Percentiles rank a stretch among this genome's conserved stretches.
Evolutionary conservation across 2,113 vertebrate genomes (phyloP).

Genomic region (Leptocoma aspasia): DNA sequence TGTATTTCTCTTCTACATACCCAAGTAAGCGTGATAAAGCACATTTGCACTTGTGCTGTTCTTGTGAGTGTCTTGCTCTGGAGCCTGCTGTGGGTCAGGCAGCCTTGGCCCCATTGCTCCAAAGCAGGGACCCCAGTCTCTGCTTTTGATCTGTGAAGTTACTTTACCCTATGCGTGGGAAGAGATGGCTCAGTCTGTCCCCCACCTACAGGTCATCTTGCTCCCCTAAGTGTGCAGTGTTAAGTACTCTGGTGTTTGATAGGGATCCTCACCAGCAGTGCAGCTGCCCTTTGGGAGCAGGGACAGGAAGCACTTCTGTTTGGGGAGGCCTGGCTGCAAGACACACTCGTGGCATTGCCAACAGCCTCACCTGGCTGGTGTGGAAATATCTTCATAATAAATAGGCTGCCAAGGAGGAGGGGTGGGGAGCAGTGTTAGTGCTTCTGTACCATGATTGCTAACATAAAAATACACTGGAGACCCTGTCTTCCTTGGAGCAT

Average conservation of each 20-base stretch:
- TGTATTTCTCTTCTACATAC: background rate
- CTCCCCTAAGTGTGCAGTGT: background rate
- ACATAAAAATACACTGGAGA: background rate
- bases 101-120: background rate
- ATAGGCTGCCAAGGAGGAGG: background rate
- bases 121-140: background rate
- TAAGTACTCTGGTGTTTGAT: background rate
- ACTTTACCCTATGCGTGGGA: background rate
- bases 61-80: background rate
- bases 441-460: background rate
- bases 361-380: background rate
- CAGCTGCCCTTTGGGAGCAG: background rate
- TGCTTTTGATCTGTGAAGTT: background rate
- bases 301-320: background rate
- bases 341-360: background rate
- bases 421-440: background rate
- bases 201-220: background rate
- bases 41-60: background rate
- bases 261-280: background rate
- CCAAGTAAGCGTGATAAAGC: background rate
- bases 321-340: background rate
- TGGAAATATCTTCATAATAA: background rate
- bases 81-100: background rate
- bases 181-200: accelerated
- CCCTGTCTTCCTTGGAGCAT: background rate